phyloP scores from a whole-genome alignment of 1,140 invertebrate genomes.

The Leptoteleia sp. region DNA sequence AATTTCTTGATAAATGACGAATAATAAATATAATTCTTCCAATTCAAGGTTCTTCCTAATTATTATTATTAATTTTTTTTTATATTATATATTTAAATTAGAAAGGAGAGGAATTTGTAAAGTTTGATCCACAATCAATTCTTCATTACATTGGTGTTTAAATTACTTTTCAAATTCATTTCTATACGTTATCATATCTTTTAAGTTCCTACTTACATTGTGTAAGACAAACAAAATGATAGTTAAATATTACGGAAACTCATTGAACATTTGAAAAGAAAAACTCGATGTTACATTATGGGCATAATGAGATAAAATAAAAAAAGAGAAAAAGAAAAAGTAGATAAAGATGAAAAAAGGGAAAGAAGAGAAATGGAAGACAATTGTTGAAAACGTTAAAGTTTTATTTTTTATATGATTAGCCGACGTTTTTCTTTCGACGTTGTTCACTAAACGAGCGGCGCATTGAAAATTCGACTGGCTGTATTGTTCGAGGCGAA shows the following conservation, averaged over 20 bases:
- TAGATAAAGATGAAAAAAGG: conserved; percentile 6
- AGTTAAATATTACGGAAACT: conserved; percentile 23
- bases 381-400: conserved; percentile 56
- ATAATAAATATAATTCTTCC: conserved; percentile 48
- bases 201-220: conserved; percentile 63
- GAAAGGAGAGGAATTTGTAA: background rate
- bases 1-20: background rate
- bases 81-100: background rate
- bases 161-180: conserved; percentile 32
- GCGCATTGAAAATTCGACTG: conserved; percentile 54
- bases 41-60: conserved; percentile 34
- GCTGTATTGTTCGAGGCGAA: conserved; percentile 55
- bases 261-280: conserved; percentile 22
- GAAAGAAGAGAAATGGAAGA: conserved; percentile 11
- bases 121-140: conserved; percentile 46
- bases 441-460: conserved; percentile 38
- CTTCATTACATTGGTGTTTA: conserved; percentile 11
- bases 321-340: conserved; percentile 1
- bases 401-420: conserved; percentile 67
- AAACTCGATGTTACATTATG: conserved; percentile 27
- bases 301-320: conserved; percentile 13
- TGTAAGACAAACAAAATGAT: conserved; percentile 40
- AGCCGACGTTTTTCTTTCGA: conserved; percentile 55
- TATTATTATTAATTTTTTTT: background rate
- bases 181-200: conserved; percentile 37